These are phyloP conservation scores for Gambusia affinis DNA, from an alignment of 2,113 vertebrate species.

Conservation along the genomic window DNA sequence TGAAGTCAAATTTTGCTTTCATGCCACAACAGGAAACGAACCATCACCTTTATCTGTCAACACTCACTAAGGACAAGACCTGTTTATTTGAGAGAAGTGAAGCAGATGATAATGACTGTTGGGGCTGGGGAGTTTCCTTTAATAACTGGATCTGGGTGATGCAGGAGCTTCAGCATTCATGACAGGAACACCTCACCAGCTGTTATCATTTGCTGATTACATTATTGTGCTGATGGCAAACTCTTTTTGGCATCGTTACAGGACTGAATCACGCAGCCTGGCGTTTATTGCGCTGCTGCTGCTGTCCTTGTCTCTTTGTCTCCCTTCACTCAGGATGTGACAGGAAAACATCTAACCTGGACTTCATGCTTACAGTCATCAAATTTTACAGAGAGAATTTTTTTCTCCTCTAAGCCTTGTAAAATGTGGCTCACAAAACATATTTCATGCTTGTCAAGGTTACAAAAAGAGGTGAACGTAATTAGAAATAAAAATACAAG, in stretches of 20 bases:
- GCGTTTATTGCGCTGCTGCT: not conserved
- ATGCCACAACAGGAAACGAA: not conserved
- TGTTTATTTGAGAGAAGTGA: constrained; percentile 14
- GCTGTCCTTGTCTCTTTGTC: constrained; percentile 10
- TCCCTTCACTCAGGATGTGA: constrained; percentile 7
- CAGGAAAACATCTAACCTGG: constrained; percentile 4
- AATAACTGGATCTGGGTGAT: constrained; percentile 12
- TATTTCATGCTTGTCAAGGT: too few species aligned
- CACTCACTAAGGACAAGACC: constrained; percentile 13
- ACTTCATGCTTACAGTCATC: not conserved
- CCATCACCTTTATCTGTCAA: not conserved
- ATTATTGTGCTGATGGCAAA: constrained; percentile 14
- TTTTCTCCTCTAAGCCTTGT: not conserved
- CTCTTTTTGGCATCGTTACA: constrained; percentile 18
- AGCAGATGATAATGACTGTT: constrained; percentile 23
- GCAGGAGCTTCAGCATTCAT: constrained; percentile 12
- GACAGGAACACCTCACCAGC: constrained; percentile 20
- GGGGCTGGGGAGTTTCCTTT: constrained; percentile 13
- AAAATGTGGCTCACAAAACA: too few species aligned
- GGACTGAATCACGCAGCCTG: not conserved
- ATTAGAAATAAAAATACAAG: not conserved
- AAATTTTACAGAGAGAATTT: not conserved
- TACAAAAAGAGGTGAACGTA: not conserved
- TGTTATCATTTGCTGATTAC: constrained; percentile 12
- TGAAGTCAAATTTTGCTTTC: not conserved